These are phyloP conservation scores for Chaetogeoica ovagalla DNA, from an alignment of 2,888 invertebrate species.

Conservation along the genomic window DNA sequence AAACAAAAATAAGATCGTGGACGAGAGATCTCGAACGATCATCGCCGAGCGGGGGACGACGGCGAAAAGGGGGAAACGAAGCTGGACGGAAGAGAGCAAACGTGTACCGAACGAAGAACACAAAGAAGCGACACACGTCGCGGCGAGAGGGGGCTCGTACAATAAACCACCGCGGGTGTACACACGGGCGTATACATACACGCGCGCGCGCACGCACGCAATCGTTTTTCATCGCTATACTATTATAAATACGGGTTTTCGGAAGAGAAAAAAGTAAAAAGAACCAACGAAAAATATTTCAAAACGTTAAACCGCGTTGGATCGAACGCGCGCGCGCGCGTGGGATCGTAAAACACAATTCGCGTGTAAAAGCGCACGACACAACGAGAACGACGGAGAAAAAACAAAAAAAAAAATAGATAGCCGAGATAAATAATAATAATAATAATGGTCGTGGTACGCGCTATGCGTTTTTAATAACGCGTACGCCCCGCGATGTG, in stretches of 20 bases:
- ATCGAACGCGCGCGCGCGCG: not conserved
- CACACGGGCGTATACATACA: not conserved
- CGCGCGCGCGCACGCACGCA: not conserved
- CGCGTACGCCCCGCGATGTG: no score
- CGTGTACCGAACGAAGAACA: not conserved
- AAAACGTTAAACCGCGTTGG: no score
- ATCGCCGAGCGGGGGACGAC: no score
- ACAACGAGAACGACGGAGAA: no score
- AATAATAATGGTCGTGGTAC: no score
- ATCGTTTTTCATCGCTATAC: slow-evolving; percentile 21
- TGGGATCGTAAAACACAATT: not conserved
- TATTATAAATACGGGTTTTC: not conserved
- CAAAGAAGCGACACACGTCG: slow-evolving; percentile 24
- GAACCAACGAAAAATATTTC: no score
- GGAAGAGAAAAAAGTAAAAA: slow-evolving; percentile 12
- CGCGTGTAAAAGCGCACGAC: no score
- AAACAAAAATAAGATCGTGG: slow-evolving; percentile 34
- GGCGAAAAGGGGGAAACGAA: no score
- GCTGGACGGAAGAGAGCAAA: not conserved
- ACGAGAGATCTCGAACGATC: not conserved
- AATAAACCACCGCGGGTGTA: slow-evolving; percentile 10
- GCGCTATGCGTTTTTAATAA: no score
- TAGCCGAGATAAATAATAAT: no score
- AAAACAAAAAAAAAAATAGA: no score
- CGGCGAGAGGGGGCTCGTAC: slow-evolving; percentile 40